Evolutionary conservation across 2,113 vertebrate species (phyloP).

Genomic region (Corythoichthys intestinalis): DNA sequence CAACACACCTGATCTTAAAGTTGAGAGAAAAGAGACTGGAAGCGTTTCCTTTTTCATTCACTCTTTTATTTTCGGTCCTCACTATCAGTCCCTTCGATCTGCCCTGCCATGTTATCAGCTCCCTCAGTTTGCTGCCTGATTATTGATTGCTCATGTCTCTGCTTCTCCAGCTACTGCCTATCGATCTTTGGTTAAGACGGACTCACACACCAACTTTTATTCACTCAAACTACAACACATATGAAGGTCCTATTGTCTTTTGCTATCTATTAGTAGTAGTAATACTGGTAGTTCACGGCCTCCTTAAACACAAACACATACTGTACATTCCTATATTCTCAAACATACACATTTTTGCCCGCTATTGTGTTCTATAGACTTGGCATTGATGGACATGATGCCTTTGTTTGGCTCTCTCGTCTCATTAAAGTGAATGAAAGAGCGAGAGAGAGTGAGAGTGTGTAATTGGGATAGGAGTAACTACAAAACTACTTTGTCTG

Average conservation of each 20-base stretch:
- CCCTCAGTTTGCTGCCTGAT: slow-evolving; percentile 65
- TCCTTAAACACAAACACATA: neutral
- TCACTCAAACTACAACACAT: slow-evolving; percentile 19
- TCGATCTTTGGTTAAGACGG: slow-evolving; percentile 69
- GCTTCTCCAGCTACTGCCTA: slow-evolving; percentile 73
- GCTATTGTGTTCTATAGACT: slow-evolving; percentile 58
- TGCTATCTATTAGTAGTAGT: neutral
- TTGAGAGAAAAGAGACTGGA: neutral
- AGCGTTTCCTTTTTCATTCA: slow-evolving; percentile 23
- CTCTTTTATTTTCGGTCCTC: slow-evolving; percentile 47
- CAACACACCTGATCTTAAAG: neutral
- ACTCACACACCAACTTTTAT: slow-evolving; percentile 35
- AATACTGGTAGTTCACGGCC: neutral
- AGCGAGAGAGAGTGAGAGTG: slow-evolving; percentile 23
- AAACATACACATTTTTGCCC: slow-evolving; percentile 40
- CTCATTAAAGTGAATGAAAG: slow-evolving; percentile 66
- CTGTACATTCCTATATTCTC: slow-evolving; percentile 6
- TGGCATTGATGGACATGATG: slow-evolving; percentile 65
- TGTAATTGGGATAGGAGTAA: slow-evolving; percentile 39
- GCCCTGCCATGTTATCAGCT: slow-evolving; percentile 54
- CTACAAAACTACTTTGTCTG: slow-evolving; percentile 30
- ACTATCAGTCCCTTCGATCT: slow-evolving; percentile 58
- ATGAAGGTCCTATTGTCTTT: slow-evolving; percentile 15
- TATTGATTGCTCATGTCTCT: slow-evolving; percentile 79
- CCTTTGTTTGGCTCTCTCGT: slow-evolving; percentile 59